A percentile compares a stretch with the other conserved stretches of the same genome.
Evolutionary conservation across 1,140 invertebrate species (phyloP).

Genomic region (Caenorhabditis latens): DNA sequence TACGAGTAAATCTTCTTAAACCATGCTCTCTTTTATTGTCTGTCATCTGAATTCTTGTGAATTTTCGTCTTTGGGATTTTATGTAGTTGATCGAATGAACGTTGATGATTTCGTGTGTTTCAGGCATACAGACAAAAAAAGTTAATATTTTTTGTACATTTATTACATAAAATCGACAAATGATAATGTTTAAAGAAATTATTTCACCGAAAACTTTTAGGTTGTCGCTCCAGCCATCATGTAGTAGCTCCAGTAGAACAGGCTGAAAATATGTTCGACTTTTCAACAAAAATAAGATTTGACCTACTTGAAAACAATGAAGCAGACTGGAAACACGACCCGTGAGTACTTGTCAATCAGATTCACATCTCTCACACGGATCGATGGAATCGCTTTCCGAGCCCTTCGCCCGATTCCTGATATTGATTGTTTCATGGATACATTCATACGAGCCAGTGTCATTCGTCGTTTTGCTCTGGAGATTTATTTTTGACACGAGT

Average conservation of each 20-base stretch:
- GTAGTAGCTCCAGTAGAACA: conserved; percentile 70
- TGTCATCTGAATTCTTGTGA: no score
- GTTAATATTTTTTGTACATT: no score
- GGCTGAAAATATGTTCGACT: conserved; percentile 49
- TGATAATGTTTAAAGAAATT: no score
- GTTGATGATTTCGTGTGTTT: no score
- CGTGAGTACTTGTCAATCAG: conserved; percentile 94
- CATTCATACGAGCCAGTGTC: conserved; percentile 54
- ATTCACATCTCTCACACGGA: conserved; percentile 88
- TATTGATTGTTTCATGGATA: conserved; percentile 53
- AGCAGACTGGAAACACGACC: conserved; percentile 67
- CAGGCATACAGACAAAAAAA: no score
- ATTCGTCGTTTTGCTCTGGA: conserved; percentile 52
- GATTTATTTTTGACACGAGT: background rate
- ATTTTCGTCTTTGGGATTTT: no score
- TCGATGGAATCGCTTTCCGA: conserved; percentile 60
- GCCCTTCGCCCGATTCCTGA: conserved; percentile 46
- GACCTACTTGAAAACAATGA: conserved; percentile 67
- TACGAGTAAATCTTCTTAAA: no score
- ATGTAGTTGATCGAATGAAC: no score
- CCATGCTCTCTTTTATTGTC: no score
- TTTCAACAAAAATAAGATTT: background rate
- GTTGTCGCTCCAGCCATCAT: conserved; percentile 57
- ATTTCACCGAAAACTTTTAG: background rate
- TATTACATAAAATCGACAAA: no score